Evolutionary conservation across 2,888 invertebrate genomes (phyloP).

Genomic region (Melieria omissa): DNA sequence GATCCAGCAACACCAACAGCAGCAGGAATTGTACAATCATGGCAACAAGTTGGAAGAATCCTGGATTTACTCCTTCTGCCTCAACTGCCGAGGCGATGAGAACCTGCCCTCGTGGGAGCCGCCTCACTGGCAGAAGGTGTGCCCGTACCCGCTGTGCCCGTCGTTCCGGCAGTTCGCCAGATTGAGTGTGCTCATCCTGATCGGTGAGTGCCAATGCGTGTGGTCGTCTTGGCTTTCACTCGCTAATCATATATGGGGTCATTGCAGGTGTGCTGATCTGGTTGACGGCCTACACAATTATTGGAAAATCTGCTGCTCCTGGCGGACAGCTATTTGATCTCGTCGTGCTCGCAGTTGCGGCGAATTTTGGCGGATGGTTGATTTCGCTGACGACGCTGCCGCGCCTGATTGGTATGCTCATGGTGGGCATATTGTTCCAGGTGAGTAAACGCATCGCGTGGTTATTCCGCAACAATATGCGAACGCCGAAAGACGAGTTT

Average conservation of each 20-base stretch:
- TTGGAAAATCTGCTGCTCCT: conserved; percentile 82
- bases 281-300: conserved; percentile 80
- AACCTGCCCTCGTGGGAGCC: conserved; percentile 85
- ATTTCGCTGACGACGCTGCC: conserved; percentile 84
- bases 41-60: conserved; percentile 68
- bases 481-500: no score
- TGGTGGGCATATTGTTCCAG: conserved; percentile 80
- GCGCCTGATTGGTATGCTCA: conserved; percentile 86
- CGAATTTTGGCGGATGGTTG: conserved; percentile 86
- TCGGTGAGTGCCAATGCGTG: conserved; percentile 68
- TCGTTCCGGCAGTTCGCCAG: conserved; percentile 86
- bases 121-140: conserved; percentile 80
- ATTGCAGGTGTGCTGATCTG: conserved; percentile 75
- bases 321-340: conserved; percentile 85
- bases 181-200: conserved; percentile 76
- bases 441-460: conserved; percentile 47
- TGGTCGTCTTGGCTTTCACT: neutral
- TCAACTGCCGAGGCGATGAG: conserved; percentile 82
- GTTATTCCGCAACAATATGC: no score
- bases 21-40: conserved; percentile 47
- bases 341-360: conserved; percentile 78
- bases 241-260: neutral
- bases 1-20: conserved; percentile 55
- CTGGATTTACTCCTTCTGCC: conserved; percentile 85
- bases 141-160: conserved; percentile 87